Conservation (phyloP, 2,888 invertebrate species). For the Nemurella pictetii region DNA sequence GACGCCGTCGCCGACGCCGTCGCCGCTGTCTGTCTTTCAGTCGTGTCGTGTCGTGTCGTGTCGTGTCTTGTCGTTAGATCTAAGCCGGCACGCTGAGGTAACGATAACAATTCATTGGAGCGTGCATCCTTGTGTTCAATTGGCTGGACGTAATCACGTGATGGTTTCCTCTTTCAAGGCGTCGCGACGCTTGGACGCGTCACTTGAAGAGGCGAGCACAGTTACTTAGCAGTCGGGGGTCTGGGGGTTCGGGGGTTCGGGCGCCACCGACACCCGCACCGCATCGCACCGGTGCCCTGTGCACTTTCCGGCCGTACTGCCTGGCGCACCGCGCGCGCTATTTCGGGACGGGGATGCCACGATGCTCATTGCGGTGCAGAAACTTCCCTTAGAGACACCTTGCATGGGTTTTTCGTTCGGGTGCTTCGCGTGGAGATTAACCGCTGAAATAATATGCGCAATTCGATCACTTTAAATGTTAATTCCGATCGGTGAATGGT, state of each 20-base stretch:
- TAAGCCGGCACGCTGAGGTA: neutral
- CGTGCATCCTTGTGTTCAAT: slow-evolving; percentile 17
- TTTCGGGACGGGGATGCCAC: too few relatives aligned
- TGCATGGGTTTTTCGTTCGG: too few relatives aligned
- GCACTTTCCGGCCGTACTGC: neutral
- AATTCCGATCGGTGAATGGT: too few relatives aligned
- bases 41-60: neutral
- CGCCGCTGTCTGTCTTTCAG: neutral
- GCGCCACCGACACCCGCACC: too few relatives aligned
- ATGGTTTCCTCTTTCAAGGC: neutral
- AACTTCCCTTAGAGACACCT: too few relatives aligned
- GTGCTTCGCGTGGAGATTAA: too few relatives aligned
- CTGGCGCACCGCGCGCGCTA: neutral
- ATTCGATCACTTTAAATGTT: too few relatives aligned
- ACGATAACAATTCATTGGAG: slow-evolving; percentile 10
- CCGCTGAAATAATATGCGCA: too few relatives aligned
- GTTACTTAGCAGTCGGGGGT: neutral
- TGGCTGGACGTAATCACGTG: slow-evolving; percentile 23
- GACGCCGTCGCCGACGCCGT: neutral
- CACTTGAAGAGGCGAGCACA: neutral
- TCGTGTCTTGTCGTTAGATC: neutral
- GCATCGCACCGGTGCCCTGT: neutral
- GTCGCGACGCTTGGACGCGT: slow-evolving; percentile 18
- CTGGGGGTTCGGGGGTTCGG: too few relatives aligned
- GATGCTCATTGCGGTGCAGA: too few relatives aligned